These are phyloP conservation scores for Coregonus suidteri DNA, from an alignment of 2,797 vertebrate genomes.

Conservation along the genomic window DNA sequence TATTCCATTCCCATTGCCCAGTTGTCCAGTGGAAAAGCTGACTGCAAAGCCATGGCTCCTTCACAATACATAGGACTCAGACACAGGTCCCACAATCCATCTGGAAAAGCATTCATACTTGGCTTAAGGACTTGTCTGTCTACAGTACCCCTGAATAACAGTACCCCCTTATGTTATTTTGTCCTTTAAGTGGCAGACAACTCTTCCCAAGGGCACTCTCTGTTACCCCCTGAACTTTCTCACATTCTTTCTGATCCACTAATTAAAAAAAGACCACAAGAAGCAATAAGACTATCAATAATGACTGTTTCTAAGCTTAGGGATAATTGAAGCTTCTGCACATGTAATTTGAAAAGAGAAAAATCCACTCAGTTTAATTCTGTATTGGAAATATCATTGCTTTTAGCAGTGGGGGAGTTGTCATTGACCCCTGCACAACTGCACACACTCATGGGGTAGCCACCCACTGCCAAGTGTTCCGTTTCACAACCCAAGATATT, in stretches of 20 bases:
- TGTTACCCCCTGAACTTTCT: slow-evolving; percentile 50
- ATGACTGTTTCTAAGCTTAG: slow-evolving; percentile 32
- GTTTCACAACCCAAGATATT: slow-evolving; percentile 19
- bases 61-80: neutral
- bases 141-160: slow-evolving; percentile 32
- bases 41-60: neutral
- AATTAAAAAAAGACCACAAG: slow-evolving; percentile 61
- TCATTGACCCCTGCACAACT: neutral
- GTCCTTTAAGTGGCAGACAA: slow-evolving; percentile 56
- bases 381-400: neutral
- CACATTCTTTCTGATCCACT: slow-evolving; percentile 32
- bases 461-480: slow-evolving; percentile 1
- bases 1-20: neutral
- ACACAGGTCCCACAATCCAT: neutral
- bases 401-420: neutral
- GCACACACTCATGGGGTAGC: neutral
- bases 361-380: slow-evolving; percentile 9
- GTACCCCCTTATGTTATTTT: slow-evolving; percentile 54
- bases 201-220: slow-evolving; percentile 55
- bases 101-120: slow-evolving; percentile 19
- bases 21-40: neutral
- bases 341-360: slow-evolving; percentile 32
- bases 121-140: slow-evolving; percentile 50
- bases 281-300: slow-evolving; percentile 43
- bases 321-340: slow-evolving; percentile 44